Percentiles rank a stretch among this genome's conserved stretches.
phyloP scores from a whole-genome alignment of 2,888 invertebrate species.

The Polyommatus iphigenia region DNA sequence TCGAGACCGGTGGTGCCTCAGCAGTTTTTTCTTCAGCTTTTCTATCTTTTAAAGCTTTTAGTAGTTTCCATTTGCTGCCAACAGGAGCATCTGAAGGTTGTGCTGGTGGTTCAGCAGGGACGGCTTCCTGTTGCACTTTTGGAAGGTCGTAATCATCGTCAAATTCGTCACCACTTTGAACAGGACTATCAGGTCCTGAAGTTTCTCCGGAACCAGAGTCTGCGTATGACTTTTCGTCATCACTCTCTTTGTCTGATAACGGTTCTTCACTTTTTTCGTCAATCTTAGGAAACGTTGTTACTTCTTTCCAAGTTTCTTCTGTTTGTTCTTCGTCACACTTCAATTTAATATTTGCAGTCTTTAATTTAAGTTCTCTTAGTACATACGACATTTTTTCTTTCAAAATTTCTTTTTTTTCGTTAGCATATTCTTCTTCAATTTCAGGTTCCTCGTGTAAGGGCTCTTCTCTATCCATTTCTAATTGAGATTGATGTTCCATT shows the following conservation, averaged over 20 bases:
- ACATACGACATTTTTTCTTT: conserved; percentile 91
- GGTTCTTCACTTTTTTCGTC: conserved; percentile 65
- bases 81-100: conserved; percentile 78
- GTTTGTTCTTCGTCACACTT: conserved; percentile 65
- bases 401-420: conserved; percentile 83
- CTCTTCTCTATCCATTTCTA: conserved; percentile 83
- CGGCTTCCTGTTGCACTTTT: conserved; percentile 62
- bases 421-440: conserved; percentile 69
- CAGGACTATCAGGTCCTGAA: conserved; percentile 93
- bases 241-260: conserved; percentile 56
- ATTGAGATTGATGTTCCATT: conserved; percentile 87
- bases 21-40: conserved; percentile 93
- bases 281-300: conserved; percentile 73
- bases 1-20: conserved; percentile 83
- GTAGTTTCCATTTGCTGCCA: conserved; percentile 93
- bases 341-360: conserved; percentile 77
- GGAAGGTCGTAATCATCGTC: conserved; percentile 83
- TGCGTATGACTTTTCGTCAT: conserved; percentile 73
- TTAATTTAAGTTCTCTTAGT: conserved; percentile 86
- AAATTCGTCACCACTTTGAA: conserved; percentile 85
- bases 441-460: conserved; percentile 82
- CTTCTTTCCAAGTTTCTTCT: conserved; percentile 70
- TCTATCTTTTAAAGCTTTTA: conserved; percentile 93
- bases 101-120: conserved; percentile 56
- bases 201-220: conserved; percentile 90